A percentile compares a stretch with the other conserved stretches of the same genome.
phyloP scores from a whole-genome alignment of 2,888 invertebrate genomes.

The Labia minor region DNA sequence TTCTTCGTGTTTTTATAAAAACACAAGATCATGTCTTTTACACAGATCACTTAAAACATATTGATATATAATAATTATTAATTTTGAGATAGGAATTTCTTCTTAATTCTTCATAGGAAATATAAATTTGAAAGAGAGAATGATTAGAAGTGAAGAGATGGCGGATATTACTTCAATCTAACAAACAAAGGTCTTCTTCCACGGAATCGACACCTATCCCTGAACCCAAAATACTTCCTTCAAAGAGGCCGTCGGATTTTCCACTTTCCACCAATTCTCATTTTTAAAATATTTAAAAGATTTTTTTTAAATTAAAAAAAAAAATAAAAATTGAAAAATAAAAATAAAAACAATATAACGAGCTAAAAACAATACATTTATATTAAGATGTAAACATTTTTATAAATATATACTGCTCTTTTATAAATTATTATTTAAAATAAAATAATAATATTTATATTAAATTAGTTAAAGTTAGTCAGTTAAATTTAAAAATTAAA shows the following conservation, averaged over 20 bases:
- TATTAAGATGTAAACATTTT: no score
- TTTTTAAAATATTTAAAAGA: background rate
- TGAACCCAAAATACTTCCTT: background rate
- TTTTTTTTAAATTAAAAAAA: background rate
- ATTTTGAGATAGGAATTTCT: background rate
- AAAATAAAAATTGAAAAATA: no score
- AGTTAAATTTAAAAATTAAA: no score
- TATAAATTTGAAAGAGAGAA: conserved; percentile 3
- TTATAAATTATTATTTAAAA: no score
- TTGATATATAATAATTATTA: background rate
- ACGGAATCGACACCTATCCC: background rate
- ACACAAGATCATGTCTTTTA: conserved; percentile 5
- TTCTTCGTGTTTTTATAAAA: conserved; percentile 32
- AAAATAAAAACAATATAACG: no score
- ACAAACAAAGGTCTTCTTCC: background rate
- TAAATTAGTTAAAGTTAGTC: no score
- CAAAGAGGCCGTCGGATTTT: background rate
- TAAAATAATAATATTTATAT: no score
- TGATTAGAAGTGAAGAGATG: conserved; percentile 13
- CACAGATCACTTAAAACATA: background rate
- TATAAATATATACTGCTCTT: no score
- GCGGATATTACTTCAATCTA: background rate
- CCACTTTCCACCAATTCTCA: background rate
- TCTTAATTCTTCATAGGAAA: background rate
- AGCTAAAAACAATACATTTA: no score